Conservation (phyloP, 2,113 vertebrate species). For the Neotoma lepida region DNA sequence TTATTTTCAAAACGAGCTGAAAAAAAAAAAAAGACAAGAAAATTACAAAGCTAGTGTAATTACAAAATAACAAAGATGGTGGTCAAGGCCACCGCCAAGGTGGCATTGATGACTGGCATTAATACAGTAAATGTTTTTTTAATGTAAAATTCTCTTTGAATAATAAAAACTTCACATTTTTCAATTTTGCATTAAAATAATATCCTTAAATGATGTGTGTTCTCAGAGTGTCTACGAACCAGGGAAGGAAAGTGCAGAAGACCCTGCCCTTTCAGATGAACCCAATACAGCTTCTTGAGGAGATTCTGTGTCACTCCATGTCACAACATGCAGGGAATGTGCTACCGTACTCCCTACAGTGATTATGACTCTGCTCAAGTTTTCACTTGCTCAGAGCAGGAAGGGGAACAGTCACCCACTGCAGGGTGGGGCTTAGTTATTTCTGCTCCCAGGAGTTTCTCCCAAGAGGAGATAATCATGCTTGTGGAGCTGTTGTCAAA, state of each 20-base stretch:
- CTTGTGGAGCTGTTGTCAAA: conserved; percentile 31
- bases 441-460: conserved; percentile 78
- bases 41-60: neutral
- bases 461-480: conserved; percentile 58
- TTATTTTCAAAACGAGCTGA: conserved; percentile 94
- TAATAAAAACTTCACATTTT: conserved; percentile 25
- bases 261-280: neutral
- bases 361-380: conserved; percentile 74
- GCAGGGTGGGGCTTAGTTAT: conserved; percentile 76
- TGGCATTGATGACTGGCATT: neutral
- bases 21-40: conserved; percentile 79
- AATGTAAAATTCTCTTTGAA: conserved; percentile 4
- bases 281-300: neutral
- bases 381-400: conserved; percentile 77
- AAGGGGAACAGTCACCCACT: conserved; percentile 70
- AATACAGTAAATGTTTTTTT: neutral
- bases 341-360: neutral
- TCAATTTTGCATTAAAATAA: conserved; percentile 43
- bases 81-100: neutral
- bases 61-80: neutral
- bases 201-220: neutral
- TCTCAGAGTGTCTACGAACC: neutral
- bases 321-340: conserved; percentile 10
- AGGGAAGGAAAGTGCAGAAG: neutral
- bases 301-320: neutral